phyloP scores from a whole-genome alignment of 2,888 invertebrate species.

The Mamestra brassicae region DNA sequence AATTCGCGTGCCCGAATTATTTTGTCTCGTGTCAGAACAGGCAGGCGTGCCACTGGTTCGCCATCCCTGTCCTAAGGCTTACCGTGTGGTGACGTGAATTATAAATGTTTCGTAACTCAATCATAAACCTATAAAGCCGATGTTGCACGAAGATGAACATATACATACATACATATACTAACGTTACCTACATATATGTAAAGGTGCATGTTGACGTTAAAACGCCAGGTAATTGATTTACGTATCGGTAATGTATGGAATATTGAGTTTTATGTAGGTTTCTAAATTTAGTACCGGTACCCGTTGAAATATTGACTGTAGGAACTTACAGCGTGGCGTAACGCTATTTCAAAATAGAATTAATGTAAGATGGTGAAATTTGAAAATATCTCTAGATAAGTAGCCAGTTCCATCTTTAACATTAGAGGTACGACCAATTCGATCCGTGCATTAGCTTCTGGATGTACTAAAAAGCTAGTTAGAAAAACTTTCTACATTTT shows the following conservation, averaged over 20 bases:
- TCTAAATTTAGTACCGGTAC: not conserved
- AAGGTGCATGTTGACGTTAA: slow-evolving; percentile 16
- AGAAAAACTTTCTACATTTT: no score
- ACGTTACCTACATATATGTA: not conserved
- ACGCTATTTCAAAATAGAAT: no score
- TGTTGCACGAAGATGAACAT: slow-evolving; percentile 12
- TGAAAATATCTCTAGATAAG: no score
- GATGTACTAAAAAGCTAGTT: no score
- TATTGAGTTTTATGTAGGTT: slow-evolving; percentile 20
- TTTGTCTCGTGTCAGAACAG: no score
- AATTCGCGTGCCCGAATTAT: no score
- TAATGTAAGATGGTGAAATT: no score
- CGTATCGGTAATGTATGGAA: slow-evolving; percentile 15
- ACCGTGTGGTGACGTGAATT: slow-evolving; percentile 36
- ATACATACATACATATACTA: not conserved
- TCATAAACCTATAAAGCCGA: slow-evolving; percentile 52
- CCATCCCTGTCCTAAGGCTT: not conserved
- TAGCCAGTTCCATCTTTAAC: no score
- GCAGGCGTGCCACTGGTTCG: no score
- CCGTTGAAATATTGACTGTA: not conserved
- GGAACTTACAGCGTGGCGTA: no score
- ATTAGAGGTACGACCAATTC: no score
- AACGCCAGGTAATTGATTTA: slow-evolving; percentile 44
- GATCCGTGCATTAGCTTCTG: no score
- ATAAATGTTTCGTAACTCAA: slow-evolving; percentile 54